Evolutionary conservation across 2,888 invertebrate genomes (phyloP).

Genomic region (Cephus pygmeus): DNA sequence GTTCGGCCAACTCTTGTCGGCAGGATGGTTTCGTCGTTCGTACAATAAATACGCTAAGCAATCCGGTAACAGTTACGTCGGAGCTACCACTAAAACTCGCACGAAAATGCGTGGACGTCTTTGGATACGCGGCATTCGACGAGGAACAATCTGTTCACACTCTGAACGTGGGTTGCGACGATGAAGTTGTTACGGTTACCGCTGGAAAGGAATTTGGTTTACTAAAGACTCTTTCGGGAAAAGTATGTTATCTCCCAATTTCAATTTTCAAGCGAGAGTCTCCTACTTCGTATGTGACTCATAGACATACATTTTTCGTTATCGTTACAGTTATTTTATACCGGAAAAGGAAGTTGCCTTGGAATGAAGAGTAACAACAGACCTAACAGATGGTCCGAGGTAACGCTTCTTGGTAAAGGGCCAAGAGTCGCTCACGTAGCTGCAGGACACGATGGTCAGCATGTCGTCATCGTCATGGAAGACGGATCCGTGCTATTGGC

Average conservation of each 20-base stretch:
- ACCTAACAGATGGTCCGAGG: conserved; percentile 73
- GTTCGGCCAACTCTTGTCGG: conserved; percentile 14
- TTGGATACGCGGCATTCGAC: conserved; percentile 79
- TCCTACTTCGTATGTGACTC: neutral
- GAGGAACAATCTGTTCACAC: conserved; percentile 70
- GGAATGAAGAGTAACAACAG: conserved; percentile 80
- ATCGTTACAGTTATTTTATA: conserved; percentile 77
- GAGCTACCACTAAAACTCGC: conserved; percentile 79
- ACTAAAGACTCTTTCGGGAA: conserved; percentile 85
- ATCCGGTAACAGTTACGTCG: conserved; percentile 70
- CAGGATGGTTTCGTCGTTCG: conserved; percentile 85
- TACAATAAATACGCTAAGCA: conserved; percentile 74
- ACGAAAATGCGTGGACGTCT: conserved; percentile 81
- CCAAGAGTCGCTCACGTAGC: conserved; percentile 82
- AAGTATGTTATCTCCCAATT: conserved; percentile 68
- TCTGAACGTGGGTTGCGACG: conserved; percentile 74
- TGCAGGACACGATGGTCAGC: conserved; percentile 93
- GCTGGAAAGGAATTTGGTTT: conserved; percentile 93
- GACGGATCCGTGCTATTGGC: conserved; percentile 90
- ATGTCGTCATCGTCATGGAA: conserved; percentile 90
- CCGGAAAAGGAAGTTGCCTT: conserved; percentile 86
- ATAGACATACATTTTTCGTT: neutral
- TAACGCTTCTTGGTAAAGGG: conserved; percentile 75
- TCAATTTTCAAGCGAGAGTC: neutral
- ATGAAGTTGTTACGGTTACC: conserved; percentile 81